These are phyloP conservation scores for Polyploca ridens DNA, from an alignment of 2,888 invertebrate genomes.

Conservation along the genomic window DNA sequence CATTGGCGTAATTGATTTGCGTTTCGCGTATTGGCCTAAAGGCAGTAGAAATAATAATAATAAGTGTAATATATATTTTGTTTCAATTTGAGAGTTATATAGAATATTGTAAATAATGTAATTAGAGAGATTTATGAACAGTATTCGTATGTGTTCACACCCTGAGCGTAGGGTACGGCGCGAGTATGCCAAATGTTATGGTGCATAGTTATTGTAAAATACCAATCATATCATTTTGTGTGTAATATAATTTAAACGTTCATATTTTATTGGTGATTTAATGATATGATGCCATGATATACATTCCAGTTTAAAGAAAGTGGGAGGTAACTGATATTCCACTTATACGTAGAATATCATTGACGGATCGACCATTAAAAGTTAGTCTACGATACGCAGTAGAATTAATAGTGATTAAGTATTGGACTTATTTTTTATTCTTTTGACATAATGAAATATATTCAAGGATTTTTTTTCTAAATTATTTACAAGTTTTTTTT, in stretches of 20 bases:
- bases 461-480: not conserved
- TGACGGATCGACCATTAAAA: not conserved
- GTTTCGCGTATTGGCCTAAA: not conserved
- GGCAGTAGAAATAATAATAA: not conserved
- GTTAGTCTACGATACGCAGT: not conserved
- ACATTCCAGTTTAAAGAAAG: not conserved
- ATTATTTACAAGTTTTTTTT: not conserved
- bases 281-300: not conserved
- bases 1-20: not conserved
- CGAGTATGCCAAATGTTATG: not conserved
- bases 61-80: not conserved
- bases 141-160: not conserved
- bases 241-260: not conserved
- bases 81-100: not conserved
- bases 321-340: not conserved
- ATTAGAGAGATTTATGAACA: not conserved
- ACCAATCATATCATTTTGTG: slow-evolving; percentile 1
- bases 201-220: not conserved
- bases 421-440: no score
- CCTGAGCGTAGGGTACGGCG: not conserved
- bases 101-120: not conserved
- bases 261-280: not conserved
- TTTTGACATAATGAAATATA: no score
- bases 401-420: not conserved
- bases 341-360: not conserved